Evolutionary conservation across 2,797 vertebrate genomes (phyloP).

Genomic region (Toxotes lorentzi): DNA sequence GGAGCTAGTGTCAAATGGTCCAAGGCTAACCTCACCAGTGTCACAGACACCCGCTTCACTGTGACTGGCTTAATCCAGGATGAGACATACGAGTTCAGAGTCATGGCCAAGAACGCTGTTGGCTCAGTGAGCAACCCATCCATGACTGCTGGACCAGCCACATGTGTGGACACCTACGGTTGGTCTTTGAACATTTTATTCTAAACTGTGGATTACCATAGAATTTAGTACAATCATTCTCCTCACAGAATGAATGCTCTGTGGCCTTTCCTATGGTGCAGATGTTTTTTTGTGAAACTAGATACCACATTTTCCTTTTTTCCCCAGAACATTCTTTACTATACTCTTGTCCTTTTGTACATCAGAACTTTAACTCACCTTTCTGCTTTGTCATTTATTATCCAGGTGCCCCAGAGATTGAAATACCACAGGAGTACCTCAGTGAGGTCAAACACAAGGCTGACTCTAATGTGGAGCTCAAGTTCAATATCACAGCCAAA

Average conservation of each 20-base stretch:
- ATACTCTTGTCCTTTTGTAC: neutral
- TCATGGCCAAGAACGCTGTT: slow-evolving; percentile 96
- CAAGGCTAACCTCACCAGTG: slow-evolving; percentile 93
- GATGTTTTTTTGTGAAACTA: neutral
- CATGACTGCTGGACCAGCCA: slow-evolving; percentile 90
- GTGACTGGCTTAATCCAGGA: slow-evolving; percentile 94
- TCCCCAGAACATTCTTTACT: neutral
- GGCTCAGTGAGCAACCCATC: slow-evolving; percentile 97
- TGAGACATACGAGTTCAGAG: slow-evolving; percentile 94
- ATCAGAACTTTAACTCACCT: slow-evolving; percentile 1
- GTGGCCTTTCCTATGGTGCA: neutral
- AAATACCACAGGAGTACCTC: slow-evolving; percentile 93
- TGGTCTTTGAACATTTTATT: slow-evolving; percentile 50
- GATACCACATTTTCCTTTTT: neutral
- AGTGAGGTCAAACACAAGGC: slow-evolving; percentile 94
- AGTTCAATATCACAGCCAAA: slow-evolving; percentile 95
- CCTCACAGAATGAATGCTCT: neutral
- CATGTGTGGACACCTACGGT: slow-evolving; percentile 96
- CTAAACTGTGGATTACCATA: neutral
- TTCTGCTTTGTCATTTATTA: slow-evolving; percentile 39
- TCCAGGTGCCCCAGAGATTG: slow-evolving; percentile 94
- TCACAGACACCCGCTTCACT: slow-evolving; percentile 91
- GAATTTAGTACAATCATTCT: neutral
- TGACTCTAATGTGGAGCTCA: slow-evolving; percentile 91
- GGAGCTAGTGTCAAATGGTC: slow-evolving; percentile 90